Evolutionary conservation across 2,888 invertebrate species (phyloP), one percentile per base, ranked within the genome.

Genomic region (Sepioteuthis lessoniana): DNA sequence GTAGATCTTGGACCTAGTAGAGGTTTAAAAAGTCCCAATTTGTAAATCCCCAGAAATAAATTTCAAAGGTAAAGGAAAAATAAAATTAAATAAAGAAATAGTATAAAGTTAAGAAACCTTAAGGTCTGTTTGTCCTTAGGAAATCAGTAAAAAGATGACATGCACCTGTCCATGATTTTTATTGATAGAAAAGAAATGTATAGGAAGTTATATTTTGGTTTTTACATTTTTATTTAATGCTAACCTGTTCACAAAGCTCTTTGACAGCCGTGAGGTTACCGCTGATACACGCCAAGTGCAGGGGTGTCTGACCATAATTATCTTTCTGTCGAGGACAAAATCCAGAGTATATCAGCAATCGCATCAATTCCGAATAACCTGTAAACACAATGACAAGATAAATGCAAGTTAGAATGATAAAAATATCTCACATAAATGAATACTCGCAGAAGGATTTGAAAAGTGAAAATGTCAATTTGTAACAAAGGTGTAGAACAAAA

Each of bases 301-400:
- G 97, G 0, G 99, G 99, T 0, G 99, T 99, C 0, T 99, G 99
- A 3, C 99, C 99, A 96, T 98, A 99, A 97, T 99, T 98, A 97
- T 99, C 99, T 2, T 98, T 98, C 97, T 98, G 98, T 96, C 98
- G 98, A 93, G 99, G 97, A 96, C 99, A 98, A 1, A 98, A 98
- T 4, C 99, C 99, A 28, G 99, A 99, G 97, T 99, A 99, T 97
- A 99, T 98, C 38, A 99, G 97, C 94, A 99, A 97, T 93, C 98
- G 98, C 96, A 99, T 99, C 94, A 99, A 97, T 96, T 99, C 99
- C 0, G 98, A 98, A 96, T 99, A 96, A 60, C 97, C 97, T 97
- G 95, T 1, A 95, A 94, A 91, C 93, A 55, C 55, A 94, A 91
- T 21, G 3, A 60, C 5, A 31, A 60, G 4, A 60, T 4, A 31